A percentile compares a stretch with the other conserved stretches of the same genome.
Evolutionary conservation across 1,140 invertebrate species (phyloP).

Genomic region (Protaetia brevitarsis): DNA sequence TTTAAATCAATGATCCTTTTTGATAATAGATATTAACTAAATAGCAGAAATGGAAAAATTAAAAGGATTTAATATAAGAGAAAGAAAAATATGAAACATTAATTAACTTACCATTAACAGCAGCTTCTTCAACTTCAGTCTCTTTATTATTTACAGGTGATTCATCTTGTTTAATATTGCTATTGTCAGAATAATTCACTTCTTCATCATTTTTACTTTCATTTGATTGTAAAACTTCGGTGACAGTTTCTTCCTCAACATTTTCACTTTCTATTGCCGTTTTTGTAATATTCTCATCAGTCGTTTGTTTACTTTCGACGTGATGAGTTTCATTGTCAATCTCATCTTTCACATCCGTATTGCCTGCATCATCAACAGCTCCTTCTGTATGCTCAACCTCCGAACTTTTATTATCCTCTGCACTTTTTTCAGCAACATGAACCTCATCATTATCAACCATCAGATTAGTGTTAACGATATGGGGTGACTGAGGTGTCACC

Average conservation of each 20-base stretch:
- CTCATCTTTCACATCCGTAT: constrained; percentile 21
- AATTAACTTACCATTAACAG: no score
- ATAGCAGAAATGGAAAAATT: no score
- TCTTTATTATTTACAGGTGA: background rate
- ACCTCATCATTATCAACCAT: constrained; percentile 35
- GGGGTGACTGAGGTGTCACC: constrained; percentile 45
- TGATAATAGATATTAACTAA: no score
- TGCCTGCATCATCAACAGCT: constrained; percentile 22
- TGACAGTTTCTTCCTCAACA: background rate
- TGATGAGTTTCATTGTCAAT: no score
- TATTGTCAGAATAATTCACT: background rate
- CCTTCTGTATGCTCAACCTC: constrained; percentile 14
- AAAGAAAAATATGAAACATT: no score
- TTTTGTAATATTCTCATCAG: constrained; percentile 21
- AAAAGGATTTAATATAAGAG: no score
- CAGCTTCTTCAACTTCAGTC: background rate
- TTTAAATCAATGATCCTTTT: no score
- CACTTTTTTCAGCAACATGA: constrained; percentile 26
- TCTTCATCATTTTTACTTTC: constrained; percentile 14
- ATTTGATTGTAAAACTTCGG: no score
- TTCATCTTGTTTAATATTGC: background rate
- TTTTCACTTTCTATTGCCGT: background rate
- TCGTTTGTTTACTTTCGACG: no score
- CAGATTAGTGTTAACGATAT: constrained; percentile 35
- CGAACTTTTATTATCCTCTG: constrained; percentile 4